Conservation (phyloP, 2,113 vertebrate genomes). For the Rhinolophus sinicus region DNA sequence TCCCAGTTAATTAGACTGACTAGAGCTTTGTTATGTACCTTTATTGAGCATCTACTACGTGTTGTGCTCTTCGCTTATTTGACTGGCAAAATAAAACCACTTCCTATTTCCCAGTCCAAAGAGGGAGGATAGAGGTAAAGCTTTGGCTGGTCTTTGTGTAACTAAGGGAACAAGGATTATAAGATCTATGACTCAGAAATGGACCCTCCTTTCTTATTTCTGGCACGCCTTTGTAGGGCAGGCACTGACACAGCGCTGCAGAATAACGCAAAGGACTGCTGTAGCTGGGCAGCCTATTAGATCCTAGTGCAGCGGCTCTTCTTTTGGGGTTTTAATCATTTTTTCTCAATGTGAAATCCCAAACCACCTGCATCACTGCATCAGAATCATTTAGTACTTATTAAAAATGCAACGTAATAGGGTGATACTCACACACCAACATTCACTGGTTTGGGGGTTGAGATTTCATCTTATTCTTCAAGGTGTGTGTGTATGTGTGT, state of each 20-base stretch:
- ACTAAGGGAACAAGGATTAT: constrained; percentile 34
- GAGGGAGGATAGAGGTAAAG: not conserved
- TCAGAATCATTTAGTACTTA: not conserved
- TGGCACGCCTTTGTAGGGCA: not conserved
- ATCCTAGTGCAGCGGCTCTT: not conserved
- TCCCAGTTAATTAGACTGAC: not conserved
- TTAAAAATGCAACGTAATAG: constrained; percentile 14
- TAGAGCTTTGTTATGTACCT: not conserved
- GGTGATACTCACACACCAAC: not conserved
- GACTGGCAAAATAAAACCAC: constrained; percentile 19
- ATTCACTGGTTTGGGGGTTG: not conserved
- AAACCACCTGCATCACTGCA: not conserved
- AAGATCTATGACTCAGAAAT: constrained; percentile 42
- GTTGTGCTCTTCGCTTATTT: not conserved
- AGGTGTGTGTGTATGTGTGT: not conserved
- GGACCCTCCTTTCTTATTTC: constrained; percentile 38
- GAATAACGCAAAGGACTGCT: not conserved
- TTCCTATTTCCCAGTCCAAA: not conserved
- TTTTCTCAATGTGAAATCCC: constrained; percentile 42
- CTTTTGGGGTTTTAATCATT: not conserved
- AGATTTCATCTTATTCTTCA: constrained; percentile 24
- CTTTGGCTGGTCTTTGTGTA: constrained; percentile 44
- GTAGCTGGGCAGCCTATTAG: not conserved
- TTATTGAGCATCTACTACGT: not conserved
- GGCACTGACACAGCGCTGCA: not conserved